Conservation (phyloP, 2,888 invertebrate genomes). For the Athripsodes cinereus region DNA sequence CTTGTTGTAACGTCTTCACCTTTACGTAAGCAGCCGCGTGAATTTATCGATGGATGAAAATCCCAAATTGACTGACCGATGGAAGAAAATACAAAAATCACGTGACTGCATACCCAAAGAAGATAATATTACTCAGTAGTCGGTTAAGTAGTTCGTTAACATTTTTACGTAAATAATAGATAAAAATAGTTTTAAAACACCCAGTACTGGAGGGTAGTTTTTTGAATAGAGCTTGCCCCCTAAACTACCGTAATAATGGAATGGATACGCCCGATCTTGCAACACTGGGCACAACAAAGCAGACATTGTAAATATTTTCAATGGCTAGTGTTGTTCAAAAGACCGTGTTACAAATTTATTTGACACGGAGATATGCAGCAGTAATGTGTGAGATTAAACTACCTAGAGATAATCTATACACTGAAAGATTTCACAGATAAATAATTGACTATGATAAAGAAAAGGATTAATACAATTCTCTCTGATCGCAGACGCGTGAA, state of each 20-base stretch:
- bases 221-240: not conserved
- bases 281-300: constrained; percentile 13
- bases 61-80: no score
- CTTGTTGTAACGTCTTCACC: no score
- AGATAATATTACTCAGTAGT: no score
- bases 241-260: constrained; percentile 18
- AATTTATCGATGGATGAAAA: no score
- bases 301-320: constrained; percentile 9
- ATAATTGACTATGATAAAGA: not conserved
- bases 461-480: not conserved
- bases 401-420: not conserved
- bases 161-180: not conserved
- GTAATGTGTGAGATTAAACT: not conserved
- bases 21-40: no score
- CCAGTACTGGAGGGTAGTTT: constrained; percentile 3
- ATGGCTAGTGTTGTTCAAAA: not conserved
- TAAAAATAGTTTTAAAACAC: not conserved
- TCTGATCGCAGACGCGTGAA: constrained; percentile 6
- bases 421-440: not conserved
- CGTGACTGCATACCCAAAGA: no score
- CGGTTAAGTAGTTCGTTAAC: no score
- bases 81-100: no score
- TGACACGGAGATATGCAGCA: constrained; percentile 1
- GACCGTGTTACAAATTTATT: constrained; percentile 10
- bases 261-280: constrained; percentile 13